phyloP scores from a whole-genome alignment of 2,888 invertebrate genomes.

The Shargacucullia verbasci region DNA sequence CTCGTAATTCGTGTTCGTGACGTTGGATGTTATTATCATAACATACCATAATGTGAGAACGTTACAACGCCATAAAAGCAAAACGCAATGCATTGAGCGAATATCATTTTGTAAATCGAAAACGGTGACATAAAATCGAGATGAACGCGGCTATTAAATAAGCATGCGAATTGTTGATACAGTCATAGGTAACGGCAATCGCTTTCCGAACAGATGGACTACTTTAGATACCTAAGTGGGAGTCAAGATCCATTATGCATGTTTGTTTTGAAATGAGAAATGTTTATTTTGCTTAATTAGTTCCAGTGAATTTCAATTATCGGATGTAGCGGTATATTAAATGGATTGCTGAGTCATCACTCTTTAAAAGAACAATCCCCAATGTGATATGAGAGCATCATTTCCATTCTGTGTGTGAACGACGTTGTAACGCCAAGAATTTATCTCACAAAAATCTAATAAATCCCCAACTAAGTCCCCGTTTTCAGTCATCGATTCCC shows the following conservation, averaged over 20 bases:
- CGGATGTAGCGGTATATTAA: constrained; percentile 17
- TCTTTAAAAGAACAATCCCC: constrained; percentile 5
- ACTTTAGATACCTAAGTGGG: constrained; percentile 31
- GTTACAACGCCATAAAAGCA: constrained; percentile 33
- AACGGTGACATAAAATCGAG: constrained; percentile 36
- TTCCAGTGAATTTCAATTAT: constrained; percentile 34
- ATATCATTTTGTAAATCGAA: constrained; percentile 40
- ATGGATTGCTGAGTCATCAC: constrained; percentile 2
- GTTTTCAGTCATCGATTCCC: constrained; percentile 23
- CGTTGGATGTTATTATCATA: constrained; percentile 34
- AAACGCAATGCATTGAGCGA: constrained; percentile 33
- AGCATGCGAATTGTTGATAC: constrained; percentile 29
- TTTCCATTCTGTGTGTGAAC: constrained; percentile 23
- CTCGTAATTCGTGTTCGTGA: constrained; percentile 28
- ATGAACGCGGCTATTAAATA: constrained; percentile 33
- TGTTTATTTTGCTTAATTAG: constrained; percentile 43
- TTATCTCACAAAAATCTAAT: constrained; percentile 36
- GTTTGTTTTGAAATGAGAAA: constrained; percentile 40
- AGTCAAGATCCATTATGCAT: constrained; percentile 35
- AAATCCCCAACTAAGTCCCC: constrained; percentile 17
- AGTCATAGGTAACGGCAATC: constrained; percentile 31
- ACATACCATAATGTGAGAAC: constrained; percentile 29
- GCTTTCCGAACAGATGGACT: constrained; percentile 34
- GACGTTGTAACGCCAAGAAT: constrained; percentile 22
- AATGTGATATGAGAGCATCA: constrained; percentile 7